A percentile compares a stretch with the other conserved stretches of the same genome.
Evolutionary conservation across 1,140 invertebrate genomes (phyloP).

Genomic region (Drosophila willistoni): DNA sequence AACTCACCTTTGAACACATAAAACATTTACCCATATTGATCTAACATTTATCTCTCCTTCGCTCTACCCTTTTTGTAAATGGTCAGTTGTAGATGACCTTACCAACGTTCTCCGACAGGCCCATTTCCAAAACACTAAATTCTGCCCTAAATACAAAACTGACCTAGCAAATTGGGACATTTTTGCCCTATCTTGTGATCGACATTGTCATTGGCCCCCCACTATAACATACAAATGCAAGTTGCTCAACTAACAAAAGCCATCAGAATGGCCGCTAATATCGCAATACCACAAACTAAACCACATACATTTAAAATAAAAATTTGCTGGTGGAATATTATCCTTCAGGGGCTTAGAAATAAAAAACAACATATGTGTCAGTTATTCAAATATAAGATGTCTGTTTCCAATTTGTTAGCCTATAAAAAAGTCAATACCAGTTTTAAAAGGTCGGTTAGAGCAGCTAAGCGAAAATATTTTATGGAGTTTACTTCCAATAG

Average conservation of each 20-base stretch:
- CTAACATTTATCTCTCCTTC: conserved; percentile 24
- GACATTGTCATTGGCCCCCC: background rate
- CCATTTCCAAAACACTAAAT: conserved; percentile 4
- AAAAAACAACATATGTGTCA: conserved; percentile 26
- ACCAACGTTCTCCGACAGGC: too few species aligned
- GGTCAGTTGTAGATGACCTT: conserved; percentile 14
- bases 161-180: conserved; percentile 26
- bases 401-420: too few species aligned
- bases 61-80: conserved; percentile 15
- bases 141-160: conserved; percentile 20
- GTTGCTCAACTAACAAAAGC: conserved; percentile 21
- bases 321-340: conserved; percentile 20
- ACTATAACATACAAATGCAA: conserved; percentile 7
- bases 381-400: conserved; percentile 5
- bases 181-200: background rate
- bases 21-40: too few species aligned
- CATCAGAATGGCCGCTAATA: conserved; percentile 16
- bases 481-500: too few species aligned
- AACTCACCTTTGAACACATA: conserved; percentile 27
- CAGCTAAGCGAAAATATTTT: conserved; percentile 16
- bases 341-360: conserved; percentile 5
- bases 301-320: conserved; percentile 4
- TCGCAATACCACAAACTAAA: conserved; percentile 28
- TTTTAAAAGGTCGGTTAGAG: conserved; percentile 9
- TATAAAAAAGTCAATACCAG: background rate